These are phyloP conservation scores for Liasis olivaceus DNA, from an alignment of 2,797 vertebrate genomes.

Conservation along the genomic window DNA sequence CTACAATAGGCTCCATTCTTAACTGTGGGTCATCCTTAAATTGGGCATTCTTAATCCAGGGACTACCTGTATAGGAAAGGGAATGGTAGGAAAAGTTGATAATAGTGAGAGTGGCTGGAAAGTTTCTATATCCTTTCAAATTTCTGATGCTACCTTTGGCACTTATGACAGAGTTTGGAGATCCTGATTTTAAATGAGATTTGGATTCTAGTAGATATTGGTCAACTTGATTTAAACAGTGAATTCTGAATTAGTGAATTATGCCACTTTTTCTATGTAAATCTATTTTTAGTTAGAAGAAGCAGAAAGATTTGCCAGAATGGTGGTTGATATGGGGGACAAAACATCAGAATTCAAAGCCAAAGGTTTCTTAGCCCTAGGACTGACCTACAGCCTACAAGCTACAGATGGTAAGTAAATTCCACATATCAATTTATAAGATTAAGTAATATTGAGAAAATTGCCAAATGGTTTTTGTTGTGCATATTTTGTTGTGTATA, in stretches of 20 bases:
- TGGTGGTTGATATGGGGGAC: constrained; percentile 93
- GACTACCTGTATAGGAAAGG: background rate
- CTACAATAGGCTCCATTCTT: no score
- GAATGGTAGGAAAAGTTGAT: background rate
- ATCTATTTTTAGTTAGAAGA: constrained; percentile 88
- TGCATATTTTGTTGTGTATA: background rate
- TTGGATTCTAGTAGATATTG: background rate
- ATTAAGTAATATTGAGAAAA: background rate
- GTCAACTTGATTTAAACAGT: background rate
- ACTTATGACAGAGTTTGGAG: background rate
- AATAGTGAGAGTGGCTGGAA: background rate
- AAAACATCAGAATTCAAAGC: constrained; percentile 95
- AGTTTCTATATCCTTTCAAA: background rate
- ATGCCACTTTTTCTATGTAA: background rate
- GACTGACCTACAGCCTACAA: constrained; percentile 93
- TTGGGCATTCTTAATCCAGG: no score
- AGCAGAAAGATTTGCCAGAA: constrained; percentile 91
- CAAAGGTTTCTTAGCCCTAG: constrained; percentile 93
- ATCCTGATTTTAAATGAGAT: background rate
- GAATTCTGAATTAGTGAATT: background rate
- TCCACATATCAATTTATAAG: background rate
- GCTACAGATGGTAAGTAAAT: constrained; percentile 89
- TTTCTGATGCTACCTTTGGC: background rate
- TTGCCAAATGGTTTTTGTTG: background rate
- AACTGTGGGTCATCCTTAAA: no score